A percentile compares a stretch with the other conserved stretches of the same genome.
phyloP scores from a whole-genome alignment of 1,140 invertebrate genomes.

The Nymphalis io region DNA sequence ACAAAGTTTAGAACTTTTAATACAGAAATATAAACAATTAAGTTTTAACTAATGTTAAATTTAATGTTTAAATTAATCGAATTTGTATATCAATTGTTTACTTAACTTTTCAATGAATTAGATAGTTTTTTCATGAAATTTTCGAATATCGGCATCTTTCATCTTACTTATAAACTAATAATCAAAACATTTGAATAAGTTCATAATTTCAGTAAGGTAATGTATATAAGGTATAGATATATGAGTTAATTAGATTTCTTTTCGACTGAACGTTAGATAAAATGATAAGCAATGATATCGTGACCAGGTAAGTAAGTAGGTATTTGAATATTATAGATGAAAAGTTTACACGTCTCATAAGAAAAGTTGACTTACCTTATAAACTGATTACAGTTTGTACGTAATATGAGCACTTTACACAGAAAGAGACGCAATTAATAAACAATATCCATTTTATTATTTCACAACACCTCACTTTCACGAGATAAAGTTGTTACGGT shows the following conservation, averaged over 20 bases:
- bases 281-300: slow-evolving; percentile 31
- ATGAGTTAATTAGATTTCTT: neutral
- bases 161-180: too few relatives aligned
- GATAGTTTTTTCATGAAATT: too few relatives aligned
- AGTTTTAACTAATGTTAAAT: too few relatives aligned
- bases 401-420: slow-evolving; percentile 29
- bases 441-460: slow-evolving; percentile 49
- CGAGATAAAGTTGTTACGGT: slow-evolving; percentile 36
- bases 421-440: slow-evolving; percentile 32
- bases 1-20: too few relatives aligned
- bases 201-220: too few relatives aligned
- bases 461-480: slow-evolving; percentile 52
- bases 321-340: slow-evolving; percentile 12
- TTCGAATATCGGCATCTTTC: too few relatives aligned
- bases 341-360: slow-evolving; percentile 15
- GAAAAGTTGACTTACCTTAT: slow-evolving; percentile 17
- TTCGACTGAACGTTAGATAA: slow-evolving; percentile 22
- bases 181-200: too few relatives aligned
- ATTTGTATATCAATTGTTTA: too few relatives aligned
- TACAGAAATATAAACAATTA: too few relatives aligned
- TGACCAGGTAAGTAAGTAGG: slow-evolving; percentile 1
- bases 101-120: too few relatives aligned
- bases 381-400: slow-evolving; percentile 8
- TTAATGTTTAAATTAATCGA: too few relatives aligned
- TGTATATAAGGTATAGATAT: neutral